Percentiles rank a stretch among this genome's conserved stretches.
These are phyloP conservation scores for Orientallactaga bullata DNA, from an alignment of 2,113 vertebrate genomes.

Conservation along the genomic window DNA sequence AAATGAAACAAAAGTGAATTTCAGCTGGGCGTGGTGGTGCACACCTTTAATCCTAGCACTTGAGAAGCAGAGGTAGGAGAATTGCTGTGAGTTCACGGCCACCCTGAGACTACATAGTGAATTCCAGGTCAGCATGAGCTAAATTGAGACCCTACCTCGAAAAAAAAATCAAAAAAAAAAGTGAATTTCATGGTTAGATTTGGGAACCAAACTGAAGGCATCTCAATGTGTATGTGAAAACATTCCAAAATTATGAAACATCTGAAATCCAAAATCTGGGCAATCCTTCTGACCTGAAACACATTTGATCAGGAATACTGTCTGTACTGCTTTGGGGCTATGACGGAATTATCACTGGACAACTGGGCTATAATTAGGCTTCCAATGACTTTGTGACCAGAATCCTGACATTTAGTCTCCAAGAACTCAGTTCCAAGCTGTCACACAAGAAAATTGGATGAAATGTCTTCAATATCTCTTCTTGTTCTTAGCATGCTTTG, in stretches of 20 bases:
- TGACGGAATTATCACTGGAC: not conserved
- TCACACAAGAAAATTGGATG: not conserved
- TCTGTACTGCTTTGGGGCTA: not conserved
- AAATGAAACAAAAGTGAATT: not conserved
- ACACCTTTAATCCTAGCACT: too few relatives aligned
- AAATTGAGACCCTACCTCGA: too few relatives aligned
- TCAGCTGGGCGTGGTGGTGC: too few relatives aligned
- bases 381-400: not conserved
- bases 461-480: not conserved
- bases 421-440: not conserved
- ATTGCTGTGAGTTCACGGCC: too few relatives aligned
- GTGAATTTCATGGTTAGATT: not conserved
- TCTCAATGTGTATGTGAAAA: not conserved
- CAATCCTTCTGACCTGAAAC: not conserved
- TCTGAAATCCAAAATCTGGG: not conserved
- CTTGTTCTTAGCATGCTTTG: not conserved
- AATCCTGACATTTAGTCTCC: not conserved
- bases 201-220: not conserved
- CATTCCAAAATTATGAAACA: not conserved
- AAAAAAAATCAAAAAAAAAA: too few relatives aligned
- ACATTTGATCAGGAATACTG: not conserved
- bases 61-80: too few relatives aligned
- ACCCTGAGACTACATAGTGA: too few relatives aligned
- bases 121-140: too few relatives aligned
- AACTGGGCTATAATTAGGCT: not conserved